Base-by-base conservation (phyloP, 2,888 invertebrate genomes). In the Torymus texanus region DNA sequence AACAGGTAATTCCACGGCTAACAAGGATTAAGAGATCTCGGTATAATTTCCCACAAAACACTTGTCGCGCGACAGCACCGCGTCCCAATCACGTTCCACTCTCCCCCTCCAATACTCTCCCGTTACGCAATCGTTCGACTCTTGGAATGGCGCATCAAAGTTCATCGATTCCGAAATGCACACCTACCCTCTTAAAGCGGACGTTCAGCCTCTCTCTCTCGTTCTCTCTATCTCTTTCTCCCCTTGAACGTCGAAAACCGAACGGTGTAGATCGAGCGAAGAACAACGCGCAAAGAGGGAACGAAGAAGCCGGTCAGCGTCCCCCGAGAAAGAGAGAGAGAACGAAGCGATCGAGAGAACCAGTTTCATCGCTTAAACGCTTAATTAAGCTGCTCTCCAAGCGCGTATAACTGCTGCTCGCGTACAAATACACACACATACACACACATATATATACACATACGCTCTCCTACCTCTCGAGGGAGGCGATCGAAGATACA, bases 361-460 rank as follows among this genome's bases (percentile, higher is more conserved):
- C 90, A 90, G 89, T 89, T 90, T 88, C 85, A 88, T 88, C 88
- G 88, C 84, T 89, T 89, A 90, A 90, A 89, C 88, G 90, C 90
- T 90, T 90, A 90, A 90, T 90, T 90, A 90, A 90, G 88, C 86
- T 86, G 86, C 82, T 81, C 59, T 65, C 75, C 65, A 75, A 70
- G 41, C 68, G 72, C 58, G 21, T 24, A 63, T 62, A 59, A 59
- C 21, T 66, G 72, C 70, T 21, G 50, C 73, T 51, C 66, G 16
- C 62, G 53, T 41, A 24, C n/a, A 29, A 56, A n/a, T 53, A 61
- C 24, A 61, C 18, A 53, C 4, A 18, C 50, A 21, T 53, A 12
- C 55, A 61, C 65, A 53, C 41, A 50, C n/a, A n/a, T n/a, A 21
- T 21, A 21, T 2, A 21, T 21, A 21, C 14, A 73, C 75, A 55